Base-by-base conservation (phyloP, 2,888 invertebrate species). In the Phortica okadai region DNA sequence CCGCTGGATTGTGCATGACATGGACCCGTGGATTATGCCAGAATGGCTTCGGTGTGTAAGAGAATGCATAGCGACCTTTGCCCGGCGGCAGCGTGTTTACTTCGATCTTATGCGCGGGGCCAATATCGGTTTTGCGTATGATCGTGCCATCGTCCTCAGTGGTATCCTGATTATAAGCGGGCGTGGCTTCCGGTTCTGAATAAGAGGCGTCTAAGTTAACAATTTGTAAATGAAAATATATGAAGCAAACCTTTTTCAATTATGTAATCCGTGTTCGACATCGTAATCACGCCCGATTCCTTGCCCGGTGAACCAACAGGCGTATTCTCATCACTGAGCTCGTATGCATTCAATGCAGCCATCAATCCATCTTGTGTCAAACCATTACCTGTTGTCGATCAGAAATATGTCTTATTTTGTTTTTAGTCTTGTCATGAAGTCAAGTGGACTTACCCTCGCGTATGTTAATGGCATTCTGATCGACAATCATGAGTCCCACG, bases 1-100 rank as follows among this genome's bases (percentile, higher is more conserved):
- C 93, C 58, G 94, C 94, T 62, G 96, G 94, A 80, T 94, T 92
- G 87, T 94, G 93, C 88, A 95, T 94, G 82, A 97, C 94, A 92
- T 95, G 96, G 87, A 96, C 94, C 80, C 96, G 94, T 59, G 97
- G 97, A 85, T 95, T 94, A 89, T 94, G 94, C 94, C 95, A 95
- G 73, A 95, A 95, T 50, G 97, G 96, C 82, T 95, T 93, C 54
- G 97, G 97, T 82, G 97, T 94, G 76, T 96, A 94, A 87, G 97
- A 97, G 93, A 97, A 97, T 76, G 97, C 97, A 91, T 96, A 97
- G 45, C 97, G 97, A 44, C 97, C 97, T 21, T 97, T 97, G 84
- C 95, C 92, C 14, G 97, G 97, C 14, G 97, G 95, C 81, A 96
- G 93, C 0, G 95, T 95, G 69, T 94, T 94, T 0, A 93, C 92